Evolutionary conservation across 2,888 invertebrate species (phyloP), one percentile per base, ranked within the genome.

Genomic region (Andrena bicolor): DNA sequence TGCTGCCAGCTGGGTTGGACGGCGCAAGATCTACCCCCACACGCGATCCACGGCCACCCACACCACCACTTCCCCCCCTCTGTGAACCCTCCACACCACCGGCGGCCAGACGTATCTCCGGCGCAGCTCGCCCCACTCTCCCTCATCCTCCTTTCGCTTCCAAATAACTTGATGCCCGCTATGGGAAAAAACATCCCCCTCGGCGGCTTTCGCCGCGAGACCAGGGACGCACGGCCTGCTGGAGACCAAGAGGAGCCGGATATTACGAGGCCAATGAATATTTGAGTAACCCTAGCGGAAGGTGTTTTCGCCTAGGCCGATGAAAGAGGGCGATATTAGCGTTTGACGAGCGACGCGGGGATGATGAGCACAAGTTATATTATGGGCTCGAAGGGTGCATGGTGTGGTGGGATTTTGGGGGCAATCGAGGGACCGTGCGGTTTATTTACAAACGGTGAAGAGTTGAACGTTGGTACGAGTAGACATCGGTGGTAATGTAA

Each of bases 1-100:
- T 93, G 93, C 92, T 93, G 93, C 91, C 91, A 90, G 91, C 91
- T 91, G 86, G 90, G 86, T 86, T 88, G 91, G 90, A 93, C 92
- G 87, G 93, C 93, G 93, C 93, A 93, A 93, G 92, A 93, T 93
- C 93, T 90, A 89, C 89, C 89, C 88, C 91, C 92, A 89, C 90
- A 84, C 85, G 80, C 88, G 83, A 84, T 80, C 76, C 78, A 60
- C 41, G 48, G 41, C 68, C 81, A 73, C 87, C 83, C 80, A 82
- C 85, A 58, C 79, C 66, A 79, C 72, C 74, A 66, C 53, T 70
- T 53, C 41, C 61, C 58, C 41, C 61, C 65, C 41, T 41, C 41
- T 41, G 41, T 41, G 41, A 66, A 30, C 16, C 73, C 65, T 51
- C 69, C 69, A 49, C 69, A 10, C 78, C 68, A 79, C 76, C 76